phyloP scores from a whole-genome alignment of 2,888 invertebrate species.

The Notocelia uddmanniana region DNA sequence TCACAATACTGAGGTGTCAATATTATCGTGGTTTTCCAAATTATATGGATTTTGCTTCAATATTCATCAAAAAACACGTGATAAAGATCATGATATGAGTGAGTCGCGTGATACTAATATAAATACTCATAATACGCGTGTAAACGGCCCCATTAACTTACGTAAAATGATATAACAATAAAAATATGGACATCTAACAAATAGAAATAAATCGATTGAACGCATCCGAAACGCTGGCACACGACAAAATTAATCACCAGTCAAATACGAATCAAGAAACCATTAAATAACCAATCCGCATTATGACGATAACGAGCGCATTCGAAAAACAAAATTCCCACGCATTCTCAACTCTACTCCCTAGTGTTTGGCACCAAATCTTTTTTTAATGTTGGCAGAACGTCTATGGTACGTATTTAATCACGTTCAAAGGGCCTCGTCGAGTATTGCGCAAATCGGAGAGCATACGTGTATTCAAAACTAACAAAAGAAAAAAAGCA shows the following conservation, averaged over 20 bases:
- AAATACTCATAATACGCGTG: too few species aligned
- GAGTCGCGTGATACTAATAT: too few species aligned
- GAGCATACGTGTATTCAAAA: conserved; percentile 82
- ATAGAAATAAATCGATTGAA: conserved; percentile 16
- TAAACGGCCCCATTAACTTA: too few species aligned
- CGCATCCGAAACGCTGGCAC: conserved; percentile 47
- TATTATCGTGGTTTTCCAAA: too few species aligned
- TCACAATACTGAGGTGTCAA: too few species aligned
- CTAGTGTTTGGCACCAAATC: conserved; percentile 43
- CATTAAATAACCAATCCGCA: conserved; percentile 83
- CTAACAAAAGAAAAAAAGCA: conserved; percentile 86
- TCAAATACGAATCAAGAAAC: conserved; percentile 80
- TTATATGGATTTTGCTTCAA: too few species aligned
- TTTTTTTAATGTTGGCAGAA: conserved; percentile 50
- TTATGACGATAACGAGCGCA: conserved; percentile 54
- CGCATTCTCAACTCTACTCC: conserved; percentile 50
- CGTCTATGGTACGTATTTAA: conserved; percentile 76
- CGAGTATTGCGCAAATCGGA: conserved; percentile 65
- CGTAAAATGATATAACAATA: background rate
- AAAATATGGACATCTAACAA: conserved; percentile 15
- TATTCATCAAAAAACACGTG: too few species aligned
- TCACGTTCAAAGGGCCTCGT: conserved; percentile 77
- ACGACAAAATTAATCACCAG: conserved; percentile 78
- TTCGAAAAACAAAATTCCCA: conserved; percentile 47
- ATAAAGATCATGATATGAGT: too few species aligned